phyloP scores from a whole-genome alignment of 2,113 vertebrate species.

The Camelus dromedarius region DNA sequence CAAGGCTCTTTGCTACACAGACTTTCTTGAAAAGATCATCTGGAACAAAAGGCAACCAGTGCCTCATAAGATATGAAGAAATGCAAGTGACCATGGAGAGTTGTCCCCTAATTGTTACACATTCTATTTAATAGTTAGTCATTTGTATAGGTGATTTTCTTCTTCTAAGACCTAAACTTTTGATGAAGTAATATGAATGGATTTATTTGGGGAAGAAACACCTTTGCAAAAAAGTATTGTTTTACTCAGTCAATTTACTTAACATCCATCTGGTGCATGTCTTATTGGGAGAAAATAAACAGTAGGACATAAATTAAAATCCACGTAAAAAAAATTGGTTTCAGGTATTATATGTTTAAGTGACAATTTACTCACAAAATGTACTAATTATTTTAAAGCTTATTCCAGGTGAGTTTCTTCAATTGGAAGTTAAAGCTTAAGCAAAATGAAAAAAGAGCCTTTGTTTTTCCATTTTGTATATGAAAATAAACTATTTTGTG shows the following conservation, averaged over 20 bases:
- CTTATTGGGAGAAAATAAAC: constrained; percentile 43
- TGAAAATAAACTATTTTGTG: neutral
- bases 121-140: neutral
- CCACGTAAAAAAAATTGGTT: neutral
- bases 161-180: constrained; percentile 23
- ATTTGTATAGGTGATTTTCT: constrained; percentile 26
- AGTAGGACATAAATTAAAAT: constrained; percentile 36
- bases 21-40: neutral
- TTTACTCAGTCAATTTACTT: constrained; percentile 27
- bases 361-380: constrained; percentile 23
- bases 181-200: constrained; percentile 27
- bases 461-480: constrained; percentile 38
- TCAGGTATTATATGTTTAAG: constrained; percentile 30
- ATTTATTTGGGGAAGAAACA: neutral
- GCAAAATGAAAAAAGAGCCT: neutral
- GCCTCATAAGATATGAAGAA: neutral
- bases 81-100: neutral
- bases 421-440: constrained; percentile 28
- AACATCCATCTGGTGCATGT: neutral
- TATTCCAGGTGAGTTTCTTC: constrained; percentile 19
- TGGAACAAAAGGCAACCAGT: constrained; percentile 3
- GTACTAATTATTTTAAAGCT: neutral
- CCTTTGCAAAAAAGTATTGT: constrained; percentile 32
- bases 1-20: neutral
- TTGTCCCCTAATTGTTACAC: neutral